Evolutionary conservation across 2,113 vertebrate species (phyloP).

Genomic region (Osmerus mordax): DNA sequence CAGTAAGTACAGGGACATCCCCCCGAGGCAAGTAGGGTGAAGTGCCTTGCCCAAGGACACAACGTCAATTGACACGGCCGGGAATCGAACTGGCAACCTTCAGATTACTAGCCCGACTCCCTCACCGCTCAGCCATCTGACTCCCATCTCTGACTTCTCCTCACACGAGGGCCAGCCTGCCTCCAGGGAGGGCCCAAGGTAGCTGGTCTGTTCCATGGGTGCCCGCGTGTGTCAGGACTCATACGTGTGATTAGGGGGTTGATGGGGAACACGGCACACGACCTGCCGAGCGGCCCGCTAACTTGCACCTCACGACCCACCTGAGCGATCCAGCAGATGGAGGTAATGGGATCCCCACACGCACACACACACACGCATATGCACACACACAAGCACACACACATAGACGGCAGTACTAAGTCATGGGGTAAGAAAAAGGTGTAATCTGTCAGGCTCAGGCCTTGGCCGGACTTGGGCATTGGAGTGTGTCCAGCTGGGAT

Average conservation of each 20-base stretch:
- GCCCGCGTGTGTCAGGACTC: constrained; percentile 38
- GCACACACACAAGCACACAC: not conserved
- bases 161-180: constrained; percentile 21
- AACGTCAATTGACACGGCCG: too few relatives aligned
- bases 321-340: constrained; percentile 47
- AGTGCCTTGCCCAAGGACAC: too few relatives aligned
- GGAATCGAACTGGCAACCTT: too few relatives aligned
- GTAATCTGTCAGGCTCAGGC: too few relatives aligned
- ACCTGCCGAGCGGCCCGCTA: constrained; percentile 1
- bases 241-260: constrained; percentile 47
- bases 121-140: too few relatives aligned
- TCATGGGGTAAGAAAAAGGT: too few relatives aligned
- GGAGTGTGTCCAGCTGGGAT: constrained; percentile 14
- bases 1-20: too few relatives aligned
- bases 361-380: constrained; percentile 11
- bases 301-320: constrained; percentile 21
- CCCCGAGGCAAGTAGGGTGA: too few relatives aligned
- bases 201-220: constrained; percentile 13
- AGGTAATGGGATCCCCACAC: not conserved
- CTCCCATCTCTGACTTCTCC: constrained; percentile 49
- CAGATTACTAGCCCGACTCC: too few relatives aligned
- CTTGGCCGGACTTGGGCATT: too few relatives aligned
- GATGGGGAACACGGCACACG: constrained; percentile 41
- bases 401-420: not conserved
- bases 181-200: constrained; percentile 23